Base-by-base conservation (phyloP, 2,113 vertebrate species). In the Poecilia latipinna region DNA sequence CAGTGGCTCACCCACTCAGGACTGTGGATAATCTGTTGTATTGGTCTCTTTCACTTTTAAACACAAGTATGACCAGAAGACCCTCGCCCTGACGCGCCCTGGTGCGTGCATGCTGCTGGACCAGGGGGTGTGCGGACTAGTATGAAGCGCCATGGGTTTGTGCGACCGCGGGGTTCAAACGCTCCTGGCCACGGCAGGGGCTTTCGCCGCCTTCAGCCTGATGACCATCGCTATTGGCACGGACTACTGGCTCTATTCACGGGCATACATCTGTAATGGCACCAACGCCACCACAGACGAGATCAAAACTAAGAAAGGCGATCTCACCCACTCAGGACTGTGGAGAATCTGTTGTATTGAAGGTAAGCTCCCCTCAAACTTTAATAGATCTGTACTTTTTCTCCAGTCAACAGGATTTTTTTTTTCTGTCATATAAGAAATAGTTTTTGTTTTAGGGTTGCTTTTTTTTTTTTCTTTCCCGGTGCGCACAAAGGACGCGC, bases 151-250 rank as follows among this genome's bases (percentile, higher is more conserved):
- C 93, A 95, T 95, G 94, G 94, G 91, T 88, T 94, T 94, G 93
- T 94, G 91, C 92, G 94, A 99, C 93, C 96, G 97, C 88, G 97
- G 97, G 93, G 95, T 97, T 93, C 97, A 98, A 93, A 96, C 96
- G 95, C 94, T 98, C 90, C 94, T 98, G 94, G 96, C 96, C 93
- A 98, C 96, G 66, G 96, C 94, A 76, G 97, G 97, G 75, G 97
- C 97, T 92, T 99, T 98, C 88, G 95, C 97, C 72, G 97, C 97
- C 82, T 99, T 99, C 93, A 97, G 97, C 91, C 96, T 99, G 83
- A 99, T 99, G 97, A 96, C 96, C 94, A 98, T 99, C 92, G 97
- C 97, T 88, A 96, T 99, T 85, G 97, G 97, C 82, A 98, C 97
- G 88, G 97, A 98, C 94, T 98, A 98, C 94, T 98, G 97, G 97